Evolutionary conservation across 1,140 invertebrate species (phyloP).

Genomic region (Drosophila pseudoobscura): DNA sequence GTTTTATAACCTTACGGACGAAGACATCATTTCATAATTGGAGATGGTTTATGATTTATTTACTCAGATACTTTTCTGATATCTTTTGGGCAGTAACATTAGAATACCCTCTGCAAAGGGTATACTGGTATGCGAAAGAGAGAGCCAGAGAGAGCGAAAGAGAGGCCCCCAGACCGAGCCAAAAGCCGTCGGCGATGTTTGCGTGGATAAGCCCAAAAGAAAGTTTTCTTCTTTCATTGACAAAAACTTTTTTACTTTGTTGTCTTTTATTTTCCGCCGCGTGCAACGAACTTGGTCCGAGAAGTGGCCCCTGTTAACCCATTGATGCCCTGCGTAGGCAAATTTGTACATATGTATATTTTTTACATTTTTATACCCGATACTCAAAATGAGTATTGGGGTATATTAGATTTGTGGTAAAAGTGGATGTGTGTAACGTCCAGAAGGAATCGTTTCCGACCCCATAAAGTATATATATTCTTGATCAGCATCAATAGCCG

Average conservation of each 20-base stretch:
- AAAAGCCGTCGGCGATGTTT: constrained; percentile 52
- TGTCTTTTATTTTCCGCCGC: constrained; percentile 51
- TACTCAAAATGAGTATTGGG: no score
- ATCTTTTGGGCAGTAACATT: no score
- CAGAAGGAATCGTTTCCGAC: no score
- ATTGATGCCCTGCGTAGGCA: constrained; percentile 13
- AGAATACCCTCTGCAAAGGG: neutral
- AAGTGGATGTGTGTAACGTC: no score
- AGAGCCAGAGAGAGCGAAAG: constrained; percentile 22
- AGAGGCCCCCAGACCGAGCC: neutral
- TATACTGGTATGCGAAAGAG: constrained; percentile 31
- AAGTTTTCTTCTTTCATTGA: constrained; percentile 76
- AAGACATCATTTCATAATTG: no score
- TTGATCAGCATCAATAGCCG: no score
- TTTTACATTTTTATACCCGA: neutral
- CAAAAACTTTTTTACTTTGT: constrained; percentile 55
- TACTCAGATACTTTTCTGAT: no score
- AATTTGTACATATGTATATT: neutral
- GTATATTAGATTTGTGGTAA: no score
- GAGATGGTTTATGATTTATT: no score
- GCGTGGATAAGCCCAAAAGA: constrained; percentile 76
- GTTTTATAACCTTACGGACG: no score
- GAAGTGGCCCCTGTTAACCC: constrained; percentile 38
- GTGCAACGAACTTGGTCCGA: constrained; percentile 67
- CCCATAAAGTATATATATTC: no score